Base-by-base conservation (phyloP, 2,888 invertebrate species). In the Lasioglossum lativentre region DNA sequence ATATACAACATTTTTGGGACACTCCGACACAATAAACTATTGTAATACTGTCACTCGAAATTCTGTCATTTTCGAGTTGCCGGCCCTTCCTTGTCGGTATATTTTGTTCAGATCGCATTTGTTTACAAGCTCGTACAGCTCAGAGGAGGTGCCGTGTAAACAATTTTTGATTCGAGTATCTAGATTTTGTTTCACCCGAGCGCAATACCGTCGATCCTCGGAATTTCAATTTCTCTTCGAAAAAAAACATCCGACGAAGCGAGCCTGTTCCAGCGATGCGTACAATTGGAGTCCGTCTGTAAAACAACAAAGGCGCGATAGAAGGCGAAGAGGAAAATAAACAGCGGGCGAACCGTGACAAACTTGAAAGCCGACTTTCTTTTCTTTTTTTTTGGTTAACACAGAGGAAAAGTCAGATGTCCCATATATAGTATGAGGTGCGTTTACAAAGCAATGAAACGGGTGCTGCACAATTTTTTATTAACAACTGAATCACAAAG, bases 261-360 rank as follows among this genome's bases (percentile, higher is more conserved):
- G 63, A 27, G 1, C 12, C 4, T n/a, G 59, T 59, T 59, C 63
- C 14, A 63, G 63, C 63, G 30, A 63, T 63, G 63, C 30, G 63
- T 63, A 30, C 63, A 63, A 63, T 63, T 63, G 63, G 63, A 63
- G 30, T 63, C 30, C 16, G 30, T 63, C 63, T 63, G 63, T 30
- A 27, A 16, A 63, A 63, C 59, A 30, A 16, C 30, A 63, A 34
- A 68, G 38, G 34, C 38, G 38, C 34, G 12, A 70, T 40, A n/a
- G 34, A 38, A 40, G 23, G 38, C 34, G 23, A 40, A 38, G 40
- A 40, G 34, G 38, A 68, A 38, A 38, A 68, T 68, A 68, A 68
- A 68, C 23, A 68, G 4, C 66, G 19, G 19, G 8, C 66, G 34
- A 19, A 30, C 30, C 30, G 30, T 30, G 30, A 30, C 63, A 30